These are phyloP conservation scores for Ecliptopera silaceata DNA, from an alignment of 2,888 invertebrate species.

Conservation along the genomic window DNA sequence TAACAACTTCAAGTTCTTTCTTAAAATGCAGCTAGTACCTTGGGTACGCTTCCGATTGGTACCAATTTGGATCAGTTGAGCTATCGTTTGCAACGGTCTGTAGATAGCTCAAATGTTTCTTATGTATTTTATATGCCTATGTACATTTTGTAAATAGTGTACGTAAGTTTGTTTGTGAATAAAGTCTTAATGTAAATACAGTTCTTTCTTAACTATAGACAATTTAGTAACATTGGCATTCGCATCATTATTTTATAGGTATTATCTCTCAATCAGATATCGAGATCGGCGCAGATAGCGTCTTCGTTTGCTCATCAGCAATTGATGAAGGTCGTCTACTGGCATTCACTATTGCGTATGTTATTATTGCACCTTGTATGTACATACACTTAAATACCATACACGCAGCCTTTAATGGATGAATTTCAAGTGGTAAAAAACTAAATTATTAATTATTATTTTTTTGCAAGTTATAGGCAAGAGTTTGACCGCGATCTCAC, in stretches of 20 bases:
- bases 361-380: slow-evolving; percentile 2
- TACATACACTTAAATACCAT: slow-evolving; percentile 6
- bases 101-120: too few species aligned
- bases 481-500: too few species aligned
- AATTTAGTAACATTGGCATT: background rate
- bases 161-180: too few species aligned
- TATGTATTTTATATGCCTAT: too few species aligned
- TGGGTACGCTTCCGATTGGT: too few species aligned
- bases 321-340: slow-evolving; percentile 22
- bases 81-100: too few species aligned
- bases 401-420: slow-evolving; percentile 3
- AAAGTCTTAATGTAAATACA: too few species aligned
- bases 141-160: too few species aligned
- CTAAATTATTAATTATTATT: background rate
- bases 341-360: slow-evolving; percentile 23
- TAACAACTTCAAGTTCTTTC: too few species aligned
- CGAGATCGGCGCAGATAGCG: slow-evolving; percentile 27
- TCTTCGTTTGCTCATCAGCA: slow-evolving; percentile 22
- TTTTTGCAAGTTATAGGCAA: too few species aligned
- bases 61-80: too few species aligned
- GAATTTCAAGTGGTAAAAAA: background rate
- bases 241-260: background rate
- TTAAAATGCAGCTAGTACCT: too few species aligned
- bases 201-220: background rate
- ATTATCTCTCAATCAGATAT: slow-evolving; percentile 11